phyloP scores from a whole-genome alignment of 2,888 invertebrate species.

The Norana najaformis region DNA sequence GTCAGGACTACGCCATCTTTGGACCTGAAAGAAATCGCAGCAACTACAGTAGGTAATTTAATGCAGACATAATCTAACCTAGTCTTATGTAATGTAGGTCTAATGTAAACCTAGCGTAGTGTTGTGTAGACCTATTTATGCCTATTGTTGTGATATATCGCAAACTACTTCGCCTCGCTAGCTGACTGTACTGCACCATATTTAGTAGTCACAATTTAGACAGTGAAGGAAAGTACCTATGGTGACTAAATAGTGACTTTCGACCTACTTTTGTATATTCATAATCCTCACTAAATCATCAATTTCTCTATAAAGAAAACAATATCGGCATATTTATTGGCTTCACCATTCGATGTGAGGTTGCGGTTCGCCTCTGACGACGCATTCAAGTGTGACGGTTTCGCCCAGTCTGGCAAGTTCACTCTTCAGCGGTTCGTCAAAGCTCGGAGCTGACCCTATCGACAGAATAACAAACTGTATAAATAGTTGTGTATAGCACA shows the following conservation, averaged over 20 bases:
- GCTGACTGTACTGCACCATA: too few species aligned
- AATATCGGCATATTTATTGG: background rate
- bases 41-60: background rate
- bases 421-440: constrained; percentile 18
- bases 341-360: constrained; percentile 23
- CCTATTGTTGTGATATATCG: too few species aligned
- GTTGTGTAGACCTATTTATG: too few species aligned
- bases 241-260: too few species aligned
- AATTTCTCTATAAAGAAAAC: too few species aligned
- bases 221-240: too few species aligned
- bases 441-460: background rate
- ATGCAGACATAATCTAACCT: too few species aligned
- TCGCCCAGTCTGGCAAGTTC: background rate
- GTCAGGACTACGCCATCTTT: constrained; percentile 9
- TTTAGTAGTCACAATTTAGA: too few species aligned
- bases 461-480: background rate
- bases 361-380: background rate
- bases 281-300: too few species aligned
- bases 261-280: too few species aligned
- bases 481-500: too few species aligned
- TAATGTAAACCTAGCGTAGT: background rate
- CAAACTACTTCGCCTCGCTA: too few species aligned
- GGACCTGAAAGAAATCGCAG: background rate
- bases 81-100: background rate
- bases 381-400: background rate